Conservation (phyloP, 2,113 vertebrate species). For the Cariama cristata region DNA sequence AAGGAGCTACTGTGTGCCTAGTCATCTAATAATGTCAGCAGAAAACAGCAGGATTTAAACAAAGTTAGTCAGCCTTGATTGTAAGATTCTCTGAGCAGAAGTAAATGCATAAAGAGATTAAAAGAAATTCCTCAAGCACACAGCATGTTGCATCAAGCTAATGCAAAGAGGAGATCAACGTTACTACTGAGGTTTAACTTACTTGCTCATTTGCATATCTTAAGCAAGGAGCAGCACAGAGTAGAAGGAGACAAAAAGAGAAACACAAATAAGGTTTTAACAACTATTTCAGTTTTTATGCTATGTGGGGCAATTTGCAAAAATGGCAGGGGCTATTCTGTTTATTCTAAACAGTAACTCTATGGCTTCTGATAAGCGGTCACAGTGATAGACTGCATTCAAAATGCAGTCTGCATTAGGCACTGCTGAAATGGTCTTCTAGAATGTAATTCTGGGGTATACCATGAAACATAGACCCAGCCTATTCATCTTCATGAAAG, state of each 20-base stretch:
- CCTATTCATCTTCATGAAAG: neutral
- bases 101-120: neutral
- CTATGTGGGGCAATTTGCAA: neutral
- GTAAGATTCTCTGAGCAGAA: neutral
- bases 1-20: neutral
- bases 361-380: neutral
- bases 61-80: neutral
- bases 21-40: neutral
- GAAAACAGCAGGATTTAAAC: neutral
- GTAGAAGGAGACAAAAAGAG: neutral
- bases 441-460: neutral
- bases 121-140: neutral
- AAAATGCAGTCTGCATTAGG: neutral
- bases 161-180: fast-evolving
- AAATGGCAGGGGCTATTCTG: neutral
- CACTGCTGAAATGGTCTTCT: neutral
- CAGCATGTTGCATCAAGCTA: neutral
- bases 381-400: neutral
- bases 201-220: neutral
- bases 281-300: neutral
- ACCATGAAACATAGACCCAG: neutral
- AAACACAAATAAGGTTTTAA: neutral
- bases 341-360: neutral
- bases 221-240: neutral
- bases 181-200: neutral